A percentile compares a stretch with the other conserved stretches of the same genome.
Evolutionary conservation across 2,113 vertebrate species (phyloP).

Genomic region (Tenebrosternarchus preto): DNA sequence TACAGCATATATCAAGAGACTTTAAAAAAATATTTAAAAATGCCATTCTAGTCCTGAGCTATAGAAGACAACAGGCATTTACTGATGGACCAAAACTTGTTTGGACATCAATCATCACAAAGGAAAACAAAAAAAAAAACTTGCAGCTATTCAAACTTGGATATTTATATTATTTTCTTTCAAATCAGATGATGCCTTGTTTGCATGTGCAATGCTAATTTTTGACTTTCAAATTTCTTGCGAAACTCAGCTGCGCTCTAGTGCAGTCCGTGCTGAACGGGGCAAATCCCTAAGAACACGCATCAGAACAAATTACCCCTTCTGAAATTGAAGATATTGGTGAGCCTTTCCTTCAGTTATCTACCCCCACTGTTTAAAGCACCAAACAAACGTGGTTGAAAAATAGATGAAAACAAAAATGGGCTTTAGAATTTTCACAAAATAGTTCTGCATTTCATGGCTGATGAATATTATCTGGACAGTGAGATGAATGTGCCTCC

Average conservation of each 20-base stretch:
- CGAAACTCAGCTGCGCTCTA: no score
- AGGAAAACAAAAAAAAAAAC: not conserved
- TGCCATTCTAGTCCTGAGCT: not conserved
- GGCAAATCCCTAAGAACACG: no score
- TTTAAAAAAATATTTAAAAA: not conserved
- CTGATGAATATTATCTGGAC: not conserved
- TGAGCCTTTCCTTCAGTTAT: no score
- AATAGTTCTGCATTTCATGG: not conserved
- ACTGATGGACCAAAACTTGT: not conserved
- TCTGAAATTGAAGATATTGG: no score
- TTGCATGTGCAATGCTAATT: no score
- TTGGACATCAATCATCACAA: not conserved
- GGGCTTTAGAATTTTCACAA: not conserved
- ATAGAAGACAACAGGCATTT: not conserved
- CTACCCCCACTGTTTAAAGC: not conserved
- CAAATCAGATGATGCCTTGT: no score
- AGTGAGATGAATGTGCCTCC: not conserved
- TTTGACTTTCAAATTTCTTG: no score
- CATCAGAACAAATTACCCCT: no score
- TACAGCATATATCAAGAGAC: no score
- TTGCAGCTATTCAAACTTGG: no score
- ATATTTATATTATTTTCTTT: no score
- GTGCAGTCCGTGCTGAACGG: no score
- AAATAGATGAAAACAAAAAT: conserved; percentile 15
- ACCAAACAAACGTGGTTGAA: not conserved